These are phyloP conservation scores for Hucho hucho DNA, from an alignment of 2,113 vertebrate species.

Conservation along the genomic window DNA sequence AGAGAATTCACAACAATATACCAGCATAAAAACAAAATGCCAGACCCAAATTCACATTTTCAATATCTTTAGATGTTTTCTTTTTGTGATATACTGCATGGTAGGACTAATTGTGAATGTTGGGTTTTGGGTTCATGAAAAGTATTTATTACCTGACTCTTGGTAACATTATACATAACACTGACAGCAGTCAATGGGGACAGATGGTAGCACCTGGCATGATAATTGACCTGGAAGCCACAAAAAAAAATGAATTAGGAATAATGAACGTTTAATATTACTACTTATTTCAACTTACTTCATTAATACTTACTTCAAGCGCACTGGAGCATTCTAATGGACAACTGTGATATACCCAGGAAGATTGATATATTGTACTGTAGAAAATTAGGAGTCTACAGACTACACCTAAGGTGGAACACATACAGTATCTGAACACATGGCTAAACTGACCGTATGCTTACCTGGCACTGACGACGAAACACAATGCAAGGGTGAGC, in stretches of 20 bases:
- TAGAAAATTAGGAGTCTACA: too few species aligned
- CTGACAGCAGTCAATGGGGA: slow-evolving; percentile 87
- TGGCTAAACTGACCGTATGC: background rate
- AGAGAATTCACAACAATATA: background rate
- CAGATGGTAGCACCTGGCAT: slow-evolving; percentile 88
- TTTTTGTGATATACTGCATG: too few species aligned
- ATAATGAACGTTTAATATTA: background rate
- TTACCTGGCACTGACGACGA: slow-evolving; percentile 96
- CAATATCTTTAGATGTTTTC: too few species aligned
- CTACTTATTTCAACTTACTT: too few species aligned
- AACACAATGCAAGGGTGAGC: slow-evolving; percentile 96
- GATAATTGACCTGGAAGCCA: slow-evolving; percentile 90
- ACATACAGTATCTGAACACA: too few species aligned
- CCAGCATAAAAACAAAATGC: background rate
- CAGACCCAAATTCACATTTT: background rate
- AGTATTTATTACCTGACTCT: slow-evolving; percentile 83
- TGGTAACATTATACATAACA: slow-evolving; percentile 92
- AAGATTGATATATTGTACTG: too few species aligned
- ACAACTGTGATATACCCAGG: too few species aligned
- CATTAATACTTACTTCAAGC: too few species aligned
- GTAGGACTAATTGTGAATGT: background rate
- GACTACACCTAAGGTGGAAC: too few species aligned
- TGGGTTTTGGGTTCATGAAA: background rate
- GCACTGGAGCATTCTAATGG: too few species aligned
- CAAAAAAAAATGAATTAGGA: slow-evolving; percentile 3